phyloP scores from a whole-genome alignment of 2,888 invertebrate genomes.

The Ariolimax columbianus region DNA sequence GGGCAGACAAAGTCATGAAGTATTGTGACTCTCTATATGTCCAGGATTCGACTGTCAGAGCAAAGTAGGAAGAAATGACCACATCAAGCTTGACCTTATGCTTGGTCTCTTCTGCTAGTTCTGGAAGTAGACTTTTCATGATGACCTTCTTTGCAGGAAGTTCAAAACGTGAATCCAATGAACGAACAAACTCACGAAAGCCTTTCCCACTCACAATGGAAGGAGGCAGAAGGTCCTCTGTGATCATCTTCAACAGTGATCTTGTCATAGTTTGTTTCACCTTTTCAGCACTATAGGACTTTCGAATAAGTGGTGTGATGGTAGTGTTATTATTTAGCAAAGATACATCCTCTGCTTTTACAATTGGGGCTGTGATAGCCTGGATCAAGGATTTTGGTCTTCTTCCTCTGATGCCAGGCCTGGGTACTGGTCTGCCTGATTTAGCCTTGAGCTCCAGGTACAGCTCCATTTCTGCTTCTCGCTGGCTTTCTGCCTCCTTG shows the following conservation, averaged over 20 bases:
- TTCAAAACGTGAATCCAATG: conserved; percentile 39
- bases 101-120: conserved; percentile 46
- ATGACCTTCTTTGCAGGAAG: conserved; percentile 44
- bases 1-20: conserved; percentile 47
- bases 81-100: conserved; percentile 45
- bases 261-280: conserved; percentile 39
- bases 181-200: conserved; percentile 38
- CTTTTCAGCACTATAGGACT: conserved; percentile 32
- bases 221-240: conserved; percentile 35
- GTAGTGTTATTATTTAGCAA: neutral
- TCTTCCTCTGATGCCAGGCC: conserved; percentile 25
- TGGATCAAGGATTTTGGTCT: conserved; percentile 5
- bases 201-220: conserved; percentile 44
- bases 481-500: conserved; percentile 43
- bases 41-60: conserved; percentile 49
- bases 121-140: conserved; percentile 35
- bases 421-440: conserved; percentile 32
- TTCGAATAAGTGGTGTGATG: neutral
- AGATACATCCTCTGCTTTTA: conserved; percentile 11
- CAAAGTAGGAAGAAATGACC: conserved; percentile 46
- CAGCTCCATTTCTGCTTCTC: conserved; percentile 49
- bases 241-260: conserved; percentile 42
- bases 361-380: neutral
- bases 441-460: conserved; percentile 51
- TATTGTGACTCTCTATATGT: conserved; percentile 29